Percentiles rank a stretch among this genome's conserved stretches.
Conservation (phyloP, 2,888 invertebrate genomes). For the Platycnemis pennipes region DNA sequence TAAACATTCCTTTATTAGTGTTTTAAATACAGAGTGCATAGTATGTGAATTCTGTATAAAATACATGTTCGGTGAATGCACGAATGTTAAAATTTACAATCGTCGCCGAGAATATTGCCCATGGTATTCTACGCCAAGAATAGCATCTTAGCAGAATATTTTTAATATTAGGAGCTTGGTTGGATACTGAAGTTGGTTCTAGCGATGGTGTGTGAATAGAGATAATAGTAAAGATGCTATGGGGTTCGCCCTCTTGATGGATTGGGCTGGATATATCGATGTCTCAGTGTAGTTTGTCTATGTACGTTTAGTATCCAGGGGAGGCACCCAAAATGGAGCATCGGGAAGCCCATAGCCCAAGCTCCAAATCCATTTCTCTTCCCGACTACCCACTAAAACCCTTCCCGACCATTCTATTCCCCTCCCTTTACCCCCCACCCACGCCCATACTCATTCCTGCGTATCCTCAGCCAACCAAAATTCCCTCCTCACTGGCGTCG, state of each 20-base stretch:
- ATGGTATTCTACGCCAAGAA: too few relatives aligned
- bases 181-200: too few relatives aligned
- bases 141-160: too few relatives aligned
- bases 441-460: not conserved
- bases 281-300: not conserved
- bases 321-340: not conserved
- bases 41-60: too few relatives aligned
- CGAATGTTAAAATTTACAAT: too few relatives aligned
- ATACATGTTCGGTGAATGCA: too few relatives aligned
- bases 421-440: not conserved
- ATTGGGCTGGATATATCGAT: not conserved
- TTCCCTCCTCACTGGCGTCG: not conserved
- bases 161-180: too few relatives aligned
- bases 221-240: too few relatives aligned
- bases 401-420: not conserved
- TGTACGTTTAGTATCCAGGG: not conserved
- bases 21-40: too few relatives aligned
- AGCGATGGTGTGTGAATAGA: too few relatives aligned
- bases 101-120: too few relatives aligned
- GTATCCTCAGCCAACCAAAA: constrained; percentile 20
- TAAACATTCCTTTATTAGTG: too few relatives aligned
- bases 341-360: not conserved
- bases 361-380: constrained; percentile 19
- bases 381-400: not conserved
- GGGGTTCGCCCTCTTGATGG: not conserved